Percentiles rank a stretch among this genome's conserved stretches.
phyloP scores from a whole-genome alignment of 2,113 vertebrate genomes.

The Microcebus murinus region DNA sequence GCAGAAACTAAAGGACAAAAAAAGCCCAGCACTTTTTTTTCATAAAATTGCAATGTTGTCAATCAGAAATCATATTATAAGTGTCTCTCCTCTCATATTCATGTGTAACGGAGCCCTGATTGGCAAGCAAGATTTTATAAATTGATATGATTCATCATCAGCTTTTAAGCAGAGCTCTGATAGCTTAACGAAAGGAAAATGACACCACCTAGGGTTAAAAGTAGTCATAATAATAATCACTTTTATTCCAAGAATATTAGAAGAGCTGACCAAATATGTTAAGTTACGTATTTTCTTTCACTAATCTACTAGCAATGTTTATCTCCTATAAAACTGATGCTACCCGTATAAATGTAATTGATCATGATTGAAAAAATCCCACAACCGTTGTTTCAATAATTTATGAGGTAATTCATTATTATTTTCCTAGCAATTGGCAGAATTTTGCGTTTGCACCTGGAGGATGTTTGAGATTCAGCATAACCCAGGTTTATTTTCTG shows the following conservation, averaged over 20 bases:
- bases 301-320: not conserved
- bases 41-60: conserved; percentile 53
- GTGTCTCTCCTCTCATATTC: not conserved
- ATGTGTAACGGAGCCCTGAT: conserved; percentile 68
- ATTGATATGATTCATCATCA: conserved; percentile 57
- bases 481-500: conserved; percentile 82
- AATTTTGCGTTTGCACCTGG: conserved; percentile 74
- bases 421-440: conserved; percentile 73
- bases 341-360: conserved; percentile 35
- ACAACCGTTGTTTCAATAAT: conserved; percentile 63
- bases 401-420: conserved; percentile 75
- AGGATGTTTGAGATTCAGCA: conserved; percentile 71
- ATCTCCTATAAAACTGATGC: not conserved
- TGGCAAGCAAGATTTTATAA: conserved; percentile 78
- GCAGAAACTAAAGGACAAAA: not conserved
- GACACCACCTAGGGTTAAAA: conserved; percentile 41
- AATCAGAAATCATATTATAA: conserved; percentile 60
- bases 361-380: conserved; percentile 55
- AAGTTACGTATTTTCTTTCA: conserved; percentile 24
- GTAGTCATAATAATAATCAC: conserved; percentile 27
- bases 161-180: conserved; percentile 69
- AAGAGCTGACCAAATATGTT: not conserved
- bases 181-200: conserved; percentile 55
- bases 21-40: not conserved
- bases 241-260: conserved; percentile 44